Base-by-base conservation (phyloP, 2,113 vertebrate species). In the Bucco capensis region DNA sequence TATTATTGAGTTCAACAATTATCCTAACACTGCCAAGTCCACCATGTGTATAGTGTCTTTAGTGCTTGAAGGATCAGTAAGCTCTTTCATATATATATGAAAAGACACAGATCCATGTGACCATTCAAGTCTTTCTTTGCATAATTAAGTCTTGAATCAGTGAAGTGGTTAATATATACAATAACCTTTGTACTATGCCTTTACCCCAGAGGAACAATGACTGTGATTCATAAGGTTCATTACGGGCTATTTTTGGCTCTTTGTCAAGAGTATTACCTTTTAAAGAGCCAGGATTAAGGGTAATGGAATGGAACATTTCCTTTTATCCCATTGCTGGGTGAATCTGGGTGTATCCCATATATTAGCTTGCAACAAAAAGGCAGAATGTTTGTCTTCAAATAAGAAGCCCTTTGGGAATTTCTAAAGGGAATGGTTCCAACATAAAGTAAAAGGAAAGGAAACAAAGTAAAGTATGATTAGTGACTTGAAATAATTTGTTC, bases 231-330 rank as follows among this genome's bases (percentile, higher is more conserved):
- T 92, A 88, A 83, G 60, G 61, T n/a, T 77, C 87, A 92, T 92
- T 96, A 89, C 53, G 69, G 44, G 83, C 76, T 76, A 33, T 56
- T 23, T 86, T 86, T 93, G 93, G 89, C 87, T 88, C 44, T 12
- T 77, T 77, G 83, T 85, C 89, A 96, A 77, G 66, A 64, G 33
- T 8, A 13, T 7, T 91, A 50, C 64, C 56, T 85, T 89, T 89
- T 58, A 83, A 82, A 90, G 71, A 86, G 66, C 49, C 69, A 77
- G 71, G 69, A 95, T 89, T 78, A 91, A 90, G 46, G 37, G 56
- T 83, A 95, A 96, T 90, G 91, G 79, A 49, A 93, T 58, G 80
- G 87, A 94, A 94, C 91, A 92, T 85, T 76, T 75, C 57, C 51
- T 84, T 95, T 91, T 64, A 76, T 80, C 67, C 74, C 62, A 30